A percentile compares a stretch with the other conserved stretches of the same genome.
These are phyloP conservation scores for Schlechtendalia chinensis DNA, from an alignment of 1,140 invertebrate genomes.

Conservation along the genomic window DNA sequence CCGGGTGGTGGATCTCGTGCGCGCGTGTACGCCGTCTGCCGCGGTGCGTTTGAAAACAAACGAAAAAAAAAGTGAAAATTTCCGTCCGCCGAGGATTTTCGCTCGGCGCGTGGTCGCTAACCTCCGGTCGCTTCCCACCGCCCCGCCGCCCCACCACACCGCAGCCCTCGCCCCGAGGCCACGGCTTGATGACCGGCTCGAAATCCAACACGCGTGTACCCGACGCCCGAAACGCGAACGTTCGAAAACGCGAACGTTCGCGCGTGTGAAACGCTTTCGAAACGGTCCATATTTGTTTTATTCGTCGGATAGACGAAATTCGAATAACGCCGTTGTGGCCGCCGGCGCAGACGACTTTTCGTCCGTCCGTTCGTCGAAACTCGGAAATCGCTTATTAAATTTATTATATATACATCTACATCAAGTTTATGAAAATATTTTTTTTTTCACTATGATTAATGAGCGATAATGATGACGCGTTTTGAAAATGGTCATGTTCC, in stretches of 20 bases:
- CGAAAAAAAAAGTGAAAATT: slow-evolving; percentile 49
- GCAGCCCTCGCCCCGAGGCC: too few species aligned
- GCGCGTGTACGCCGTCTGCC: neutral
- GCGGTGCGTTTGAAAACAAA: too few species aligned
- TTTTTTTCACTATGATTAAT: too few species aligned
- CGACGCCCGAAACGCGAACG: slow-evolving; percentile 7
- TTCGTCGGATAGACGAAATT: neutral
- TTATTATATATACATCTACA: too few species aligned
- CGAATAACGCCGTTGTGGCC: too few species aligned
- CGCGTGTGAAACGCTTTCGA: slow-evolving; percentile 38
- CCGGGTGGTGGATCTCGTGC: neutral
- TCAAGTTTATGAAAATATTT: too few species aligned
- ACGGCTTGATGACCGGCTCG: slow-evolving; percentile 17
- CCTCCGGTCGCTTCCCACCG: neutral
- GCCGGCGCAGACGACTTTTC: too few species aligned
- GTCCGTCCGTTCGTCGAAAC: too few species aligned
- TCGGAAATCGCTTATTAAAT: too few species aligned
- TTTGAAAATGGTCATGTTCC: neutral
- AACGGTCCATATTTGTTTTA: slow-evolving; percentile 1
- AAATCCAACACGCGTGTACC: neutral
- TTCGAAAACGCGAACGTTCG: neutral
- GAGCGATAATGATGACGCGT: too few species aligned
- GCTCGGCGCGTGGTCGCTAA: neutral
- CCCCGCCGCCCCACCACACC: too few species aligned
- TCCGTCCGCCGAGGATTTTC: slow-evolving; percentile 27